A percentile compares a stretch with the other conserved stretches of the same genome.
phyloP scores from a whole-genome alignment of 2,113 vertebrate genomes.

The Serinus canaria region DNA sequence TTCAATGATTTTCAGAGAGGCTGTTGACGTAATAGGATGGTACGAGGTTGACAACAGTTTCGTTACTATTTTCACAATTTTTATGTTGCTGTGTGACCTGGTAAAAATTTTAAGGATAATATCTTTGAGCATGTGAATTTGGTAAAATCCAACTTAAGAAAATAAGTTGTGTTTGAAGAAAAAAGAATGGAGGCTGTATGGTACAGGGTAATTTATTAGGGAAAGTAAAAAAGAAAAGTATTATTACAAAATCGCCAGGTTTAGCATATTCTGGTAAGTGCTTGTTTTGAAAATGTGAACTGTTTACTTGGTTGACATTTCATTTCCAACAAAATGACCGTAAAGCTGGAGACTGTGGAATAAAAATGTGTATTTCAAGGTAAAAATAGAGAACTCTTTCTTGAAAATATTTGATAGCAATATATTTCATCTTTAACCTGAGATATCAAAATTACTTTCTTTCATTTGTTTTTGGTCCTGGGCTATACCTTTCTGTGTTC shows the following conservation, averaged over 20 bases:
- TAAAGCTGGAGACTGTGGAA: constrained; percentile 12
- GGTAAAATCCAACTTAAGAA: not conserved
- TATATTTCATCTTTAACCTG: not conserved
- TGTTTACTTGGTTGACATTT: not conserved
- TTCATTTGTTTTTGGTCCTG: not conserved
- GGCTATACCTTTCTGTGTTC: not conserved
- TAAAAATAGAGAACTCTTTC: not conserved
- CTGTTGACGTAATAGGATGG: not conserved
- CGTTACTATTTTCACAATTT: not conserved
- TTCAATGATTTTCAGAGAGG: not conserved
- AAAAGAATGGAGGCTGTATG: not conserved
- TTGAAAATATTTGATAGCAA: not conserved
- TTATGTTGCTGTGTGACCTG: not conserved
- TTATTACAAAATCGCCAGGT: not conserved
- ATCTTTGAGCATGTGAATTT: not conserved
- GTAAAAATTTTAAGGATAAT: not conserved
- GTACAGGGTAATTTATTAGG: not conserved
- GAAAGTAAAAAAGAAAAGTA: not conserved
- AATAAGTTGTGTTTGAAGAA: not conserved
- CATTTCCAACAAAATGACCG: not conserved
- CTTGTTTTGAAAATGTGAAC: not conserved
- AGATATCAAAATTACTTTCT: not conserved
- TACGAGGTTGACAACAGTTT: not conserved
- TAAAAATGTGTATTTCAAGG: not conserved
- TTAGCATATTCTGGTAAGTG: not conserved